A percentile compares a stretch with the other conserved stretches of the same genome.
These are phyloP conservation scores for Aphelocoma coerulescens DNA, from an alignment of 2,113 vertebrate genomes.

Conservation along the genomic window DNA sequence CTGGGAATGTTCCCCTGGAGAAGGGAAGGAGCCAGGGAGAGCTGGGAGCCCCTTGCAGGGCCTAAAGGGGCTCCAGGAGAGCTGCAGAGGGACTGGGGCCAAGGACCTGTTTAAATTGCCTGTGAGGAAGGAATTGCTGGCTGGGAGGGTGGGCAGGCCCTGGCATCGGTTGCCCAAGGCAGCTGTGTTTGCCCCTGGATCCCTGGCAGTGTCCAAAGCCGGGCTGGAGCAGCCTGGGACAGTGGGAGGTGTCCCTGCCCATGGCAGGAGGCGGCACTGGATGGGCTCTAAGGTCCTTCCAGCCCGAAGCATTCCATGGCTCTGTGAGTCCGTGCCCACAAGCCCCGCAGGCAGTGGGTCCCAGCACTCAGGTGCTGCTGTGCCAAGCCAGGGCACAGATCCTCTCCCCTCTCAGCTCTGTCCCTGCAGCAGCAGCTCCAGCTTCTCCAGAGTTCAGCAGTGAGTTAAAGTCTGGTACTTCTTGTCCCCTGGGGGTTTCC, in stretches of 20 bases:
- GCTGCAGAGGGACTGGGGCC: background rate
- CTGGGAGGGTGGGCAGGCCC: too few relatives aligned
- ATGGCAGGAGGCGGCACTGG: background rate
- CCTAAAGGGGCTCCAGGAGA: background rate
- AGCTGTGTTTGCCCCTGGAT: background rate
- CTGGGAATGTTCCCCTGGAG: background rate
- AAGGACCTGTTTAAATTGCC: background rate
- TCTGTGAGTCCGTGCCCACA: fast-evolving
- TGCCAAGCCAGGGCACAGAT: background rate
- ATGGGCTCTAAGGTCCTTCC: fast-evolving
- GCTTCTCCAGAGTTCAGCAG: fast-evolving
- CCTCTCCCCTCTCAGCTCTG: background rate
- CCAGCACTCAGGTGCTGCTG: fast-evolving
- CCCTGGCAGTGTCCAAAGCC: background rate
- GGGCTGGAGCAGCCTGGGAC: fast-evolving
- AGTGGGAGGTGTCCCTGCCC: background rate
- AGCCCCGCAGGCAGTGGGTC: background rate
- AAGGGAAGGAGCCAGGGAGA: background rate
- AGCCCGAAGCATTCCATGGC: fast-evolving
- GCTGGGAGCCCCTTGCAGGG: background rate
- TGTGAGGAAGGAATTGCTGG: fast-evolving
- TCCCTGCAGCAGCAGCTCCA: background rate
- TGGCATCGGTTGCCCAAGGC: background rate
- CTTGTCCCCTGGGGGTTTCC: background rate
- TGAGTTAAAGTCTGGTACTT: fast-evolving